A percentile compares a stretch with the other conserved stretches of the same genome.
Conservation (phyloP, 1,140 invertebrate genomes). For the Nomia melanderi region DNA sequence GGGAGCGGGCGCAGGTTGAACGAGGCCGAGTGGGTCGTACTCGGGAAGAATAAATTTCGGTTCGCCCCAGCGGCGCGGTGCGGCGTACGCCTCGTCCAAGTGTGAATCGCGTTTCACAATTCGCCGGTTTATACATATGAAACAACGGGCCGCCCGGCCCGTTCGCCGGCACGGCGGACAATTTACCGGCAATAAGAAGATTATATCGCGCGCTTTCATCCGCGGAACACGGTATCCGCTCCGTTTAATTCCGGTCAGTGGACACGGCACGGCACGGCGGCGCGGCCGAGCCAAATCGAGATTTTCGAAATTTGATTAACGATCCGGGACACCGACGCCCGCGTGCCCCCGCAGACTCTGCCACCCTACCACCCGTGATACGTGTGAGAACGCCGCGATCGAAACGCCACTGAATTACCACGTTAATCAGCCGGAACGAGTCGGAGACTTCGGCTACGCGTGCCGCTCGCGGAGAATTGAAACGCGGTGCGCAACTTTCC, state of each 20-base stretch:
- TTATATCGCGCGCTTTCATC: constrained; percentile 36
- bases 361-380: neutral
- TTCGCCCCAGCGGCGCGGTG: neutral
- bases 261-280: neutral
- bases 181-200: constrained; percentile 42
- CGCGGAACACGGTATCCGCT: neutral
- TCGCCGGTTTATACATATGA: constrained; percentile 25
- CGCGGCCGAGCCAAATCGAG: neutral
- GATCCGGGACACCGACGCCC: neutral
- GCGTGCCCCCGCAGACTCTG: neutral
- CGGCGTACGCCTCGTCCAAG: too few relatives aligned
- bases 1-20: too few relatives aligned
- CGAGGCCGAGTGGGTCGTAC: neutral
- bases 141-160: neutral
- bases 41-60: constrained; percentile 9
- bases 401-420: constrained; percentile 9
- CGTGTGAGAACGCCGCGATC: neutral
- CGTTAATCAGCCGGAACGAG: constrained; percentile 10
- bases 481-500: too few relatives aligned
- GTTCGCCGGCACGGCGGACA: neutral
- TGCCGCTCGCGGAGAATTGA: neutral
- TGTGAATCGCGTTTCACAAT: constrained; percentile 26
- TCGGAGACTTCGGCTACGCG: neutral
- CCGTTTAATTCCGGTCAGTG: constrained; percentile 35
- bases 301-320: constrained; percentile 36